phyloP scores from a whole-genome alignment of 2,113 vertebrate genomes.

The Scomber japonicus region DNA sequence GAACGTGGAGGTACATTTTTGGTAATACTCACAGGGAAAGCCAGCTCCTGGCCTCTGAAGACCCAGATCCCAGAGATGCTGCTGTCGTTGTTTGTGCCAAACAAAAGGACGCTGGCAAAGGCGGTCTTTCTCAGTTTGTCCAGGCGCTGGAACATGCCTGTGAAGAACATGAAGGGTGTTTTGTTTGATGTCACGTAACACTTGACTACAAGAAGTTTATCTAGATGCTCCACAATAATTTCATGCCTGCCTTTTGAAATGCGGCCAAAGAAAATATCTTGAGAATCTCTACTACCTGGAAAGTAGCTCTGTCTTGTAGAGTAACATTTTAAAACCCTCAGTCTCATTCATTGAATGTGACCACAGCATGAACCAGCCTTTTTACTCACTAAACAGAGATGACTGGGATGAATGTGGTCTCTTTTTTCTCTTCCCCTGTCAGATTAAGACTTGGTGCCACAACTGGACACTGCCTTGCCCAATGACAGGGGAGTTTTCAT shows the following conservation, averaged over 20 bases:
- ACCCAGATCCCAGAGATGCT: conserved; percentile 93
- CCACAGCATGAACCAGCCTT: conserved; percentile 70
- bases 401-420: conserved; percentile 79
- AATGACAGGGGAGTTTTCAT: conserved; percentile 54
- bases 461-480: conserved; percentile 75
- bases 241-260: neutral
- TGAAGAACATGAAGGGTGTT: neutral
- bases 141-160: conserved; percentile 95
- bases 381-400: conserved; percentile 67
- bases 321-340: neutral
- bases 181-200: neutral
- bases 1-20: neutral
- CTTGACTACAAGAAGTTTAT: neutral
- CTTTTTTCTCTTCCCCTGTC: conserved; percentile 62
- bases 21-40: conserved; percentile 88
- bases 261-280: neutral
- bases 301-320: neutral
- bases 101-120: conserved; percentile 92
- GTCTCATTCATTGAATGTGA: conserved; percentile 22
- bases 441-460: conserved; percentile 77
- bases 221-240: neutral
- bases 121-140: conserved; percentile 94
- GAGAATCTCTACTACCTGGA: neutral
- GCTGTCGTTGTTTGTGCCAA: conserved; percentile 90
- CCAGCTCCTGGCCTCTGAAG: conserved; percentile 93